Percentiles rank a stretch among this genome's conserved stretches.
These are phyloP conservation scores for Oligia fasciuncula DNA, from an alignment of 2,888 invertebrate species.

Conservation along the genomic window DNA sequence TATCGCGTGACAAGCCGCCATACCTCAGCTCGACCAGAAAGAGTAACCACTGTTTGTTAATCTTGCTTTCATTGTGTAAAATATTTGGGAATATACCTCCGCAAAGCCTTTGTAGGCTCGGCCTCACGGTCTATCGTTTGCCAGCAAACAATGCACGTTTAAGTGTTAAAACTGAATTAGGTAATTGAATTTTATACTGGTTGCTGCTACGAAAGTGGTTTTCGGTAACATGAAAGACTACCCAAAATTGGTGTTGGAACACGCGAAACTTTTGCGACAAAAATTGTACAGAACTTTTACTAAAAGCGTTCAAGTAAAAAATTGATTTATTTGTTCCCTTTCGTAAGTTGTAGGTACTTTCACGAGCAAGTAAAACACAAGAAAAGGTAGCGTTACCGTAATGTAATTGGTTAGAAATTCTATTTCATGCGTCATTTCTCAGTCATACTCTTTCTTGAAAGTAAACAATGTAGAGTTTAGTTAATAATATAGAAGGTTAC, in stretches of 20 bases:
- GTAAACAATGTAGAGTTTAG: constrained; percentile 52
- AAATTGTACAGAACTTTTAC: constrained; percentile 34
- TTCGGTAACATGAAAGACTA: constrained; percentile 56
- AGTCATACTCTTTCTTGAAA: constrained; percentile 50
- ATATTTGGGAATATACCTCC: constrained; percentile 77
- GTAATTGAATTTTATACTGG: constrained; percentile 65
- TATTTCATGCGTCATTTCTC: constrained; percentile 61
- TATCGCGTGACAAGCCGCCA: constrained; percentile 83
- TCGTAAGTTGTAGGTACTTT: constrained; percentile 43
- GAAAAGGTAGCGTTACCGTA: constrained; percentile 55
- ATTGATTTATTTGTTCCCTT: constrained; percentile 54
- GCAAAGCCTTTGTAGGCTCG: constrained; percentile 67
- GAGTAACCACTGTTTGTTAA: constrained; percentile 86
- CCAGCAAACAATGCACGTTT: constrained; percentile 64
- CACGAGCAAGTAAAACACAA: constrained; percentile 53
- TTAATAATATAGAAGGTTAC: constrained; percentile 58
- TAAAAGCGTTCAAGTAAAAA: constrained; percentile 52
- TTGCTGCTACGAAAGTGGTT: constrained; percentile 53
- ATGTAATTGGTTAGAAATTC: constrained; percentile 60
- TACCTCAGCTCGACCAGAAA: constrained; percentile 81
- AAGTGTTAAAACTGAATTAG: constrained; percentile 68
- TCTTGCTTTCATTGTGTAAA: constrained; percentile 85
- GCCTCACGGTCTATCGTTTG: constrained; percentile 63
- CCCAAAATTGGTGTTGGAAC: constrained; percentile 41
- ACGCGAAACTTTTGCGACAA: constrained; percentile 58